Base-by-base conservation (phyloP, 2,113 vertebrate species). In the Apodemus speciosus region DNA sequence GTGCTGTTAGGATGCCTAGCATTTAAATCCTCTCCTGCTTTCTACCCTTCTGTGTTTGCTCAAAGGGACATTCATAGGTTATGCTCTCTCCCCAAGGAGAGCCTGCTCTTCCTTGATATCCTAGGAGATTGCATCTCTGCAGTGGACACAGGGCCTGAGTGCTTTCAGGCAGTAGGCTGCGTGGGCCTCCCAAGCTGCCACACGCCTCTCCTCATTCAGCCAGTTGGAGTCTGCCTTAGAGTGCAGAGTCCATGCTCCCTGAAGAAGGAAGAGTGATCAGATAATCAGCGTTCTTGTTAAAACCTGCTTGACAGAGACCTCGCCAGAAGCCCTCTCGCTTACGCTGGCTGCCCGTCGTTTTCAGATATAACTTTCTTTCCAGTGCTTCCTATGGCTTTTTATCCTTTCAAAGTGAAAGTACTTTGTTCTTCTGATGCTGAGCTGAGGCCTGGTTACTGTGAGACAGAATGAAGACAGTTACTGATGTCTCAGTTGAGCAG, bases 361-460 rank as follows among this genome's bases (percentile, higher is more conserved):
- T 92, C 49, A 79, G 62, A 69, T 69, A 60, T 60, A 62, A 21
- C 25, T 64, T 85, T 75, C 88, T 30, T 60, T 62, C 69, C n/a
- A 46, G 23, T 85, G 69, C 76, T 76, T 88, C 5, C 60, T 46
- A 79, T n/a, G 79, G 14, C 89, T 75, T 64, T 40, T 38, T 53
- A 20, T 76, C 71, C 94, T 90, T 92, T 72, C 43, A 66, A 90
- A 93, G 58, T 56, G n/a, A 84, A 91, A 92, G 77, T 72, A 51
- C 40, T 68, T 53, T 83, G 40, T 83, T 83, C 90, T 94, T 81
- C 80, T 88, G 51, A 68, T 83, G 46, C 43, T 73, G 81, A 89
- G 16, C 35, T 79, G 73, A 49, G 51, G 16, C 13, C 8, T 86
- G 75, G 73, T 84, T 91, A 75, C 9, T 83, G 8, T 80, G 62